Conservation (phyloP, 1,140 invertebrate species). For the Antheraea mylitta region DNA sequence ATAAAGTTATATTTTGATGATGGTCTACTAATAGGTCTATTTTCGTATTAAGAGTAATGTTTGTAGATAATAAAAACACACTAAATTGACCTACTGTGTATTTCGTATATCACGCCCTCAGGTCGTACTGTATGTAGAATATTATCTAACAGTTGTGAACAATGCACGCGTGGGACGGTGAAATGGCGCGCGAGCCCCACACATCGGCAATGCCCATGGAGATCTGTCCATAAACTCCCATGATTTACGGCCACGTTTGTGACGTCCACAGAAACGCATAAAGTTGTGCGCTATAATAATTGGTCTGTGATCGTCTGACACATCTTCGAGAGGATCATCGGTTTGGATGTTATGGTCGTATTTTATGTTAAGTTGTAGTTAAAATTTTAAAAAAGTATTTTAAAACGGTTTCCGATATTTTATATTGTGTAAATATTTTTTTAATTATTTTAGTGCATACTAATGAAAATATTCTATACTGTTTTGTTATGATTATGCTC, state of each 20-base stretch:
- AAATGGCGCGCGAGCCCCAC: background rate
- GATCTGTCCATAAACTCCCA: background rate
- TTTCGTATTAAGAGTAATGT: too few species aligned
- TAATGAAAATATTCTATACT: too few species aligned
- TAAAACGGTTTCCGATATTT: background rate
- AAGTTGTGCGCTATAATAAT: background rate
- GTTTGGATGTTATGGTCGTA: background rate
- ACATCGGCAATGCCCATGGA: background rate
- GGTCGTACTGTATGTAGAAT: slow-evolving; percentile 5
- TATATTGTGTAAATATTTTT: too few species aligned
- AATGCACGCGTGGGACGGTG: slow-evolving; percentile 14
- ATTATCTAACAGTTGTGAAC: slow-evolving; percentile 13
- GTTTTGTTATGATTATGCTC: too few species aligned
- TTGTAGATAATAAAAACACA: too few species aligned
- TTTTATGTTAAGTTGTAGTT: background rate
- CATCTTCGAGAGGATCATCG: background rate
- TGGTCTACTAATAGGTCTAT: too few species aligned
- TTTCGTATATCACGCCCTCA: background rate
- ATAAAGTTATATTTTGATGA: too few species aligned
- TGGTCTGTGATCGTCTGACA: background rate
- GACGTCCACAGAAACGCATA: background rate
- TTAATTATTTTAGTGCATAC: too few species aligned
- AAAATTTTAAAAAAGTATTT: background rate
- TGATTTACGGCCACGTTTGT: background rate
- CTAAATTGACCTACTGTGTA: background rate